phyloP scores from a whole-genome alignment of 2,113 vertebrate genomes.

The Camelus dromedarius region DNA sequence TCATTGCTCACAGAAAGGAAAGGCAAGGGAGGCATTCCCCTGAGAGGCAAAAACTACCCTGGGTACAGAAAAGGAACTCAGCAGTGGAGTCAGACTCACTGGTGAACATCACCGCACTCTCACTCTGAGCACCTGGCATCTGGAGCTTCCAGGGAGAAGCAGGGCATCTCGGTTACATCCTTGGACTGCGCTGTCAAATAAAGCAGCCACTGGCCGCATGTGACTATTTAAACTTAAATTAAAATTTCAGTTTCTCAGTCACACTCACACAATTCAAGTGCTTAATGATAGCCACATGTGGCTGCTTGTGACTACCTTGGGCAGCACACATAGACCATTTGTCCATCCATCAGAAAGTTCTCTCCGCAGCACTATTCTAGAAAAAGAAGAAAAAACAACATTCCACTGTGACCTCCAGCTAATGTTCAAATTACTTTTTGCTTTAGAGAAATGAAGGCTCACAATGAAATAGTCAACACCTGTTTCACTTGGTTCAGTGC shows the following conservation, averaged over 20 bases:
- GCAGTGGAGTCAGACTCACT: not conserved
- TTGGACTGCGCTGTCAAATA: not conserved
- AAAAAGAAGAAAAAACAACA: slow-evolving; percentile 34
- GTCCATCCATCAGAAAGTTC: not conserved
- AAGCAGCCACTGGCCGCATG: not conserved
- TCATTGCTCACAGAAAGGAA: slow-evolving; percentile 41
- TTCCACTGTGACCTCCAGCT: not conserved
- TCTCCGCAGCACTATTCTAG: not conserved
- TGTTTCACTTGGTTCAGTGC: not conserved
- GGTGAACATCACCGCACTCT: not conserved
- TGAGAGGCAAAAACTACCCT: slow-evolving; percentile 38
- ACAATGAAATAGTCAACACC: slow-evolving; percentile 1
- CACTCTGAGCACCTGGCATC: not conserved
- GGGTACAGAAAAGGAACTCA: not conserved
- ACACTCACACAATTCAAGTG: not conserved
- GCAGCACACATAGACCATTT: not conserved
- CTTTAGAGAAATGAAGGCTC: slow-evolving; percentile 48
- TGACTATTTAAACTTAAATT: slow-evolving; percentile 14
- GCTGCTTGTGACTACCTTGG: not conserved
- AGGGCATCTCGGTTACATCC: not conserved
- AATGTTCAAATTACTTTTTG: not conserved
- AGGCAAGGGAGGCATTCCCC: not conserved
- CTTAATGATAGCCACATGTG: not conserved
- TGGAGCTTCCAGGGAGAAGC: not conserved
- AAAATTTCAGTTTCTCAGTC: slow-evolving; percentile 44